Base-by-base conservation (phyloP, 2,888 invertebrate species). In the Acrobasis suavella region DNA sequence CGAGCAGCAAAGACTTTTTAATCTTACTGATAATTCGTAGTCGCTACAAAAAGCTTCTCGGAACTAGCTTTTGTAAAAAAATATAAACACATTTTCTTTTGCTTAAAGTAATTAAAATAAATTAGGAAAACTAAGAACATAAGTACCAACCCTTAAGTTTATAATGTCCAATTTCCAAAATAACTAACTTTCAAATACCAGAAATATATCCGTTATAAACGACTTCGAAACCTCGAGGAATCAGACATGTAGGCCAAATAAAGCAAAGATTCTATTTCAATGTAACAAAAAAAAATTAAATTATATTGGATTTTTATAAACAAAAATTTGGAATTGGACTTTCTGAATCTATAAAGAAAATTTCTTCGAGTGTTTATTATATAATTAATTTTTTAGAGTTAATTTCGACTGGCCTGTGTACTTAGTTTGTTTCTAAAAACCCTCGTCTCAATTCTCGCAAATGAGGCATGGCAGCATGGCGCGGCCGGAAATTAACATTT, bases 401-500 rank as follows among this genome's bases (percentile, higher is more conserved):
- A 46, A 6, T 46, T 10, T 46, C n/a, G 2, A n/a, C 46, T 46
- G 46, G 46, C 46, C n/a, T 46, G n/a, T 12, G 12, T 32, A 32
- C 62, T 63, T 52, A 63, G 17, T 42, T 56, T 42, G n/a, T 46
- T n/a, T 46, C 42, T 60, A 60, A 58, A 65, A 65, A 61, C 61
- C 65, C 64, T 62, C 61, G 63, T 22, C 50, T n/a, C 61, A 58
- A 17, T 60, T 3, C 56, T 38, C 38, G 50, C 69, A 65, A 72
- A 68, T 67, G 66, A 66, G 72, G 72, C 72, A 71, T 75, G 78
- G 79, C 77, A 76, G 72, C 72, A 71, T 75, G 78, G 79, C 77
- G 76, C 68, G 70, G 66, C 72, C 84, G 85, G 85, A 84, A 81
- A 85, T 85, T 85, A 83, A 72, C 76, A 78, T 81, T 83, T 80